phyloP scores from a whole-genome alignment of 2,113 vertebrate genomes.

The Prionailurus bengalensis region DNA sequence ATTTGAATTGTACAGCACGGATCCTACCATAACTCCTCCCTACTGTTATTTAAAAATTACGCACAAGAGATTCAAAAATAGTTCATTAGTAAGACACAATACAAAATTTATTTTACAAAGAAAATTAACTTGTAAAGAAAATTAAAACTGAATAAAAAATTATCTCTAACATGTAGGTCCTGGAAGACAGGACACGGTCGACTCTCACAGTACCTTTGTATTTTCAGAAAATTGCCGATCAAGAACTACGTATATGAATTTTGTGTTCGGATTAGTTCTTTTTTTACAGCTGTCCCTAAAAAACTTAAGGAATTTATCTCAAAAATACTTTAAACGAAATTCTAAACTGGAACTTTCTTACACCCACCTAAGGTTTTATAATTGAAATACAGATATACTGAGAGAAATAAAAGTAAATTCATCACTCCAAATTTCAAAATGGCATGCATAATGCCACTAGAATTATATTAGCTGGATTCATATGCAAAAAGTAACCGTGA shows the following conservation, averaged over 20 bases:
- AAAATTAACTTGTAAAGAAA: slow-evolving; percentile 45
- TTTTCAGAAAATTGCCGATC: background rate
- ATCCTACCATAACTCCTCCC: background rate
- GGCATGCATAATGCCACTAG: background rate
- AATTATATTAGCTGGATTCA: background rate
- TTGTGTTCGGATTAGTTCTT: slow-evolving; percentile 29
- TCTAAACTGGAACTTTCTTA: slow-evolving; percentile 39
- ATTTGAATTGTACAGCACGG: background rate
- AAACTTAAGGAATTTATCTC: background rate
- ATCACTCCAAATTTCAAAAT: slow-evolving; percentile 29
- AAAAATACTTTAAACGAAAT: slow-evolving; percentile 20
- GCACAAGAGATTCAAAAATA: slow-evolving; percentile 5
- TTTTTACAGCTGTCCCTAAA: slow-evolving; percentile 34
- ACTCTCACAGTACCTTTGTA: background rate
- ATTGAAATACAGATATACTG: background rate
- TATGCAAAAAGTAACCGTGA: background rate
- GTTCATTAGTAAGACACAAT: background rate
- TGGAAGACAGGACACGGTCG: background rate
- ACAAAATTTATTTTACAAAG: slow-evolving; percentile 27
- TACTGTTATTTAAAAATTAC: background rate
- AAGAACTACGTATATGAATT: background rate
- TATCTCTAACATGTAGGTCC: background rate
- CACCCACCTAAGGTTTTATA: slow-evolving; percentile 8
- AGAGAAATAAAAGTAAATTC: slow-evolving; percentile 8
- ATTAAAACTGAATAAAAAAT: slow-evolving; percentile 22